Evolutionary conservation across 2,888 invertebrate genomes (phyloP).

Genomic region (Mesorhabditis belari): DNA sequence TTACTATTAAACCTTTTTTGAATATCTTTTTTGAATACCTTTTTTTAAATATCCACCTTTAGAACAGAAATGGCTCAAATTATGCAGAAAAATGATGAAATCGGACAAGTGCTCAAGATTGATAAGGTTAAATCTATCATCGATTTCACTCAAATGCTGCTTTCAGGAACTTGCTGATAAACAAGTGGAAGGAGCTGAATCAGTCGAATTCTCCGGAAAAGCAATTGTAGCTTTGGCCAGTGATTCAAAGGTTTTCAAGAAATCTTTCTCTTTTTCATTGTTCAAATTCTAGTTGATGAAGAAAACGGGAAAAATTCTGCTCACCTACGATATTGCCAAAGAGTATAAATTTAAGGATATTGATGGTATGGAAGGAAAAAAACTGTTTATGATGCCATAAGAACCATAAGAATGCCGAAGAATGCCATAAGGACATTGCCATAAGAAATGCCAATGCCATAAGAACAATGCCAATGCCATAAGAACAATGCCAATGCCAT

Average conservation of each 20-base stretch:
- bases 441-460: too few relatives aligned
- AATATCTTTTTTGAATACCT: not conserved
- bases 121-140: too few relatives aligned
- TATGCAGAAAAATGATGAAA: constrained; percentile 11
- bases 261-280: too few relatives aligned
- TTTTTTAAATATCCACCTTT: not conserved
- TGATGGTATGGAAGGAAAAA: constrained; percentile 40
- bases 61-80: constrained; percentile 9
- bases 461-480: too few relatives aligned
- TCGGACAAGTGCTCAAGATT: not conserved
- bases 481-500: too few relatives aligned
- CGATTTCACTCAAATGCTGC: too few relatives aligned
- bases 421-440: too few relatives aligned
- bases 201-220: constrained; percentile 42
- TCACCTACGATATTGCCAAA: constrained; percentile 53
- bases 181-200: constrained; percentile 26
- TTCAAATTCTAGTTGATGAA: constrained; percentile 21
- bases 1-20: too few relatives aligned
- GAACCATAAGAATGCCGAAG: not conserved
- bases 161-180: constrained; percentile 12
- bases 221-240: constrained; percentile 43
- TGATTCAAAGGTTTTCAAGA: constrained; percentile 49
- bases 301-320: constrained; percentile 53
- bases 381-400: not conserved
- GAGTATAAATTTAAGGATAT: constrained; percentile 54